phyloP scores from a whole-genome alignment of 2,888 invertebrate species.

The Magallana nippona region DNA sequence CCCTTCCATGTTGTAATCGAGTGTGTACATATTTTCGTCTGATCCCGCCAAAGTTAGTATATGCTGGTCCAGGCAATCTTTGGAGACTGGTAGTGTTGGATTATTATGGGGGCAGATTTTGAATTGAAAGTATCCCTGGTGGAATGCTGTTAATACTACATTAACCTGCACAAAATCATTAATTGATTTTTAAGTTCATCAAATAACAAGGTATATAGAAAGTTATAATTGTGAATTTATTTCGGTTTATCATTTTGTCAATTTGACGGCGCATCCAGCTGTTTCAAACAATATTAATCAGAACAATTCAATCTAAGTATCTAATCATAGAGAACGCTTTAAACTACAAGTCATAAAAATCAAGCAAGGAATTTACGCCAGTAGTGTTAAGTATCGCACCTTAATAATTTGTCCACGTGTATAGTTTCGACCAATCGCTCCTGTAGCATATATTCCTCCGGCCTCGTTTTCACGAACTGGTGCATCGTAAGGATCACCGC shows the following conservation, averaged over 20 bases:
- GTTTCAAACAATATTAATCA: too few species aligned
- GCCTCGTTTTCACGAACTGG: slow-evolving; percentile 44
- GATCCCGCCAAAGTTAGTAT: slow-evolving; percentile 32
- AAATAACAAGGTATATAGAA: neutral
- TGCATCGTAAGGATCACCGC: slow-evolving; percentile 43
- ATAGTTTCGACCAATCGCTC: slow-evolving; percentile 39
- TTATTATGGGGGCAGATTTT: slow-evolving; percentile 43
- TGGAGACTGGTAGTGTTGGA: slow-evolving; percentile 18
- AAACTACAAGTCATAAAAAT: too few species aligned
- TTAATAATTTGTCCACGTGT: slow-evolving; percentile 21
- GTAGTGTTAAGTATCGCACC: neutral
- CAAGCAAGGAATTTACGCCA: too few species aligned
- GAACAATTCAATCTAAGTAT: too few species aligned
- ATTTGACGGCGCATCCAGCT: too few species aligned
- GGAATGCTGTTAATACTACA: slow-evolving; percentile 40
- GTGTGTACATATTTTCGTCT: slow-evolving; percentile 2
- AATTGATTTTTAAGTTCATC: neutral
- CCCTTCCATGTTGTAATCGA: neutral
- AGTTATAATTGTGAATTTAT: neutral
- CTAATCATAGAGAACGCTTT: too few species aligned
- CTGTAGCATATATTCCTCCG: slow-evolving; percentile 44
- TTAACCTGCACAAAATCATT: neutral
- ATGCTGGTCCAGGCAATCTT: slow-evolving; percentile 42
- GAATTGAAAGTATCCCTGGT: slow-evolving; percentile 40
- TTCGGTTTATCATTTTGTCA: neutral